Percentiles rank a stretch among this genome's conserved stretches.
phyloP scores from a whole-genome alignment of 2,113 vertebrate species.

The Rutilus rutilus region DNA sequence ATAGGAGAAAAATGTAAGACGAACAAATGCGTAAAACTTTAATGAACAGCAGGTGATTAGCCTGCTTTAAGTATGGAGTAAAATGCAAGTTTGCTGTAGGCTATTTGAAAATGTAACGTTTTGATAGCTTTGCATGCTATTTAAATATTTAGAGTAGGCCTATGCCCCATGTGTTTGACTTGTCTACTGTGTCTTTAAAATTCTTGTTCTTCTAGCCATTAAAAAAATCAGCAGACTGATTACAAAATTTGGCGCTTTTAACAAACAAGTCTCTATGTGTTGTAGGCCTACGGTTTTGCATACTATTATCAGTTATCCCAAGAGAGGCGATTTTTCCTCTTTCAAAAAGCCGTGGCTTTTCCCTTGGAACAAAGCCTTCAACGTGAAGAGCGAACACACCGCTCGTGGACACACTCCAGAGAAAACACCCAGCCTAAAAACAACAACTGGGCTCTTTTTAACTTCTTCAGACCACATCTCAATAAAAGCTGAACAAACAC shows the following conservation, averaged over 20 bases:
- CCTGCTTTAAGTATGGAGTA: neutral
- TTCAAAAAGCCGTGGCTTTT: constrained; percentile 68
- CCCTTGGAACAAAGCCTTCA: constrained; percentile 59
- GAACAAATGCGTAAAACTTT: constrained; percentile 82
- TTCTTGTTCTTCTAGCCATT: neutral
- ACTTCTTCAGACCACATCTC: constrained; percentile 81
- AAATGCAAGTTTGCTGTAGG: neutral
- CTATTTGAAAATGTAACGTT: neutral
- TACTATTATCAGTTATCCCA: constrained; percentile 26
- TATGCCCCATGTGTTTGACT: neutral
- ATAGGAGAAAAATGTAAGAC: constrained; percentile 71
- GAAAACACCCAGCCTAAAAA: constrained; percentile 80
- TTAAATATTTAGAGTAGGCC: neutral
- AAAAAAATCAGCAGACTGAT: neutral
- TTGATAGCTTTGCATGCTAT: neutral
- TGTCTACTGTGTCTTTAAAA: too few species aligned
- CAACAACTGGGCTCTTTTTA: constrained; percentile 81
- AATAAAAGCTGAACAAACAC: constrained; percentile 88
- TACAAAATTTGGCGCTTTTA: neutral
- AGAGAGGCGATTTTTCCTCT: constrained; percentile 54
- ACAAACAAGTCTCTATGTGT: constrained; percentile 1
- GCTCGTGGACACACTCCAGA: constrained; percentile 74
- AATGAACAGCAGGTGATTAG: constrained; percentile 89
- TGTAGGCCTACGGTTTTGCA: neutral
- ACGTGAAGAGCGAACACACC: constrained; percentile 66